phyloP scores from a whole-genome alignment of 2,888 invertebrate genomes.

The Lysandra bellargus region DNA sequence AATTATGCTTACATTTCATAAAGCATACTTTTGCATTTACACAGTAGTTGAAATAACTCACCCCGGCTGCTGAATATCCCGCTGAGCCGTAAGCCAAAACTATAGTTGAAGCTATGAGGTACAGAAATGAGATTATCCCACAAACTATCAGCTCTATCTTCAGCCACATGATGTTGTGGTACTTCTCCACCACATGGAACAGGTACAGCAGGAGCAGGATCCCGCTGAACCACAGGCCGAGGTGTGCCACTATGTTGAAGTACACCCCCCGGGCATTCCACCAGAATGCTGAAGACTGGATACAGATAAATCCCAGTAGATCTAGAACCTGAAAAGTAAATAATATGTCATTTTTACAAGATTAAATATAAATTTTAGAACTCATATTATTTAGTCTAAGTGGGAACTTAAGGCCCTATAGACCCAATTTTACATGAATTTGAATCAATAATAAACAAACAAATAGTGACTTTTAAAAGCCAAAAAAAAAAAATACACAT shows the following conservation, averaged over 20 bases:
- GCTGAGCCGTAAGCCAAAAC: constrained; percentile 83
- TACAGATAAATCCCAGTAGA: constrained; percentile 89
- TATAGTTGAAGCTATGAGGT: constrained; percentile 87
- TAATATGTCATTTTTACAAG: not conserved
- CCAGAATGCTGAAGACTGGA: constrained; percentile 82
- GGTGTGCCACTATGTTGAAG: constrained; percentile 88
- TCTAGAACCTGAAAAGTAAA: constrained; percentile 81
- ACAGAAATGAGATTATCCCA: constrained; percentile 84
- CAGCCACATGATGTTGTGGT: constrained; percentile 91
- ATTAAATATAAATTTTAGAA: not conserved
- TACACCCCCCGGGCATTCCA: constrained; percentile 84
- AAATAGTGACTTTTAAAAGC: no score
- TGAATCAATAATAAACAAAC: no score
- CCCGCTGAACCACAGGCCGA: constrained; percentile 89
- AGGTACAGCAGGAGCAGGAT: constrained; percentile 86
- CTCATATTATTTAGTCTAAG: not conserved
- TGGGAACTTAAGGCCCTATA: not conserved
- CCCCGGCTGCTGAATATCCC: constrained; percentile 87
- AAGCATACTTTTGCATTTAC: no score
- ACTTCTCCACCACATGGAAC: constrained; percentile 91
- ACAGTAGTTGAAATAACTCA: constrained; percentile 64
- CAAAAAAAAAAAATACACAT: no score
- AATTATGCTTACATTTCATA: not conserved
- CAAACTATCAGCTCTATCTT: constrained; percentile 89
- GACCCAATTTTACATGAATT: no score